Conservation (phyloP, 2,797 vertebrate species). For the Oceanodroma leucorhoa region DNA sequence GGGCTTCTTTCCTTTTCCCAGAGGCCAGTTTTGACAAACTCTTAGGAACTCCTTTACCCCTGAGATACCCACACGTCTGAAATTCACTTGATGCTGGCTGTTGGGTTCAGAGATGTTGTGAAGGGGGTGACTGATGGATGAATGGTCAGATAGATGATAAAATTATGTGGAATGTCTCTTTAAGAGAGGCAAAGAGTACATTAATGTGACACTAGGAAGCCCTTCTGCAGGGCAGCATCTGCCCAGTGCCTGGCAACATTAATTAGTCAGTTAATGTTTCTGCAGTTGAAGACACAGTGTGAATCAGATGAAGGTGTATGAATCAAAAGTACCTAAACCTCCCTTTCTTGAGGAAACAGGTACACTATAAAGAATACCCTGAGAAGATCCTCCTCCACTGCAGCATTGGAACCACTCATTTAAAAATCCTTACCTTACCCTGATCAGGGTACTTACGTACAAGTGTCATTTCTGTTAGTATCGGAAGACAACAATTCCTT, state of each 20-base stretch:
- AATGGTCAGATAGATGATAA: neutral
- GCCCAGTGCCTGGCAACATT: neutral
- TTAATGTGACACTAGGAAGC: neutral
- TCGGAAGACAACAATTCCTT: neutral
- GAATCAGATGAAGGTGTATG: neutral
- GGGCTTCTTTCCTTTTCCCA: neutral
- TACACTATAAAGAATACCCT: neutral
- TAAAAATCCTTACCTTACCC: neutral
- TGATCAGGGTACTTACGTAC: neutral
- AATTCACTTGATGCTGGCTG: neutral
- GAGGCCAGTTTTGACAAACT: neutral
- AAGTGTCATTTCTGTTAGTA: neutral
- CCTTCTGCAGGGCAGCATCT: neutral
- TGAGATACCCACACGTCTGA: neutral
- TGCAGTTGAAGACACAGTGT: neutral
- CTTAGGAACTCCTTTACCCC: neutral
- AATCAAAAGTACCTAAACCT: neutral
- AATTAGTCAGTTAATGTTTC: neutral
- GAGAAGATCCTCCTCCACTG: neutral
- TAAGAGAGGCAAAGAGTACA: neutral
- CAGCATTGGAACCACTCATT: neutral
- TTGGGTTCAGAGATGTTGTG: neutral
- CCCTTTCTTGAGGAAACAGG: neutral
- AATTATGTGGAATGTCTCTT: neutral
- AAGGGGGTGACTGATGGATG: neutral